phyloP scores from a whole-genome alignment of 2,888 invertebrate species.

The Chironomus tentans region DNA sequence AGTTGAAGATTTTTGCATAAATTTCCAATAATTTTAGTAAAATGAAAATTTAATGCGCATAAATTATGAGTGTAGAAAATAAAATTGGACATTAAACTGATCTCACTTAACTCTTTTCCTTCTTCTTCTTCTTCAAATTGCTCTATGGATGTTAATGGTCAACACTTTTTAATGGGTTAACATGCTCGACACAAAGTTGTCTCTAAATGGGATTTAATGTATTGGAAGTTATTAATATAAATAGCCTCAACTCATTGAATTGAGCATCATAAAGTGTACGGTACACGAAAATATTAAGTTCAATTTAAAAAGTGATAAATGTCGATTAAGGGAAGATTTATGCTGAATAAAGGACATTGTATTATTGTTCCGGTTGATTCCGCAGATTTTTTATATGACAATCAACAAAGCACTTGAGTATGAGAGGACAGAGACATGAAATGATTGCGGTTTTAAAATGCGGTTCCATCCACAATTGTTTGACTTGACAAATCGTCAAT shows the following conservation, averaged over 20 bases:
- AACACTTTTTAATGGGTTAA: conserved; percentile 6
- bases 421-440: no score
- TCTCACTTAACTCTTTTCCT: neutral
- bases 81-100: neutral
- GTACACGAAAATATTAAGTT: neutral
- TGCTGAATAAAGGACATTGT: neutral
- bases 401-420: no score
- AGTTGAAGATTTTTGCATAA: conserved; percentile 10
- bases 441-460: no score
- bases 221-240: conserved; percentile 24
- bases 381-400: no score
- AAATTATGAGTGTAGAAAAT: neutral
- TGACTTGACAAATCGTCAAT: neutral
- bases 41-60: conserved; percentile 19
- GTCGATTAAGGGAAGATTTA: conserved; percentile 18
- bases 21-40: neutral
- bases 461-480: no score
- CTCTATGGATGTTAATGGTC: neutral
- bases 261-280: neutral
- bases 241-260: neutral
- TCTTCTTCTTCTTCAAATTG: neutral
- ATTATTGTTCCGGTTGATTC: neutral
- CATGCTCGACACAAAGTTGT: neutral
- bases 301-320: conserved; percentile 21
- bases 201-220: conserved; percentile 6